Evolutionary conservation across 2,888 invertebrate species (phyloP), one percentile per base, ranked within the genome.

Genomic region (Thymelicus lineola): DNA sequence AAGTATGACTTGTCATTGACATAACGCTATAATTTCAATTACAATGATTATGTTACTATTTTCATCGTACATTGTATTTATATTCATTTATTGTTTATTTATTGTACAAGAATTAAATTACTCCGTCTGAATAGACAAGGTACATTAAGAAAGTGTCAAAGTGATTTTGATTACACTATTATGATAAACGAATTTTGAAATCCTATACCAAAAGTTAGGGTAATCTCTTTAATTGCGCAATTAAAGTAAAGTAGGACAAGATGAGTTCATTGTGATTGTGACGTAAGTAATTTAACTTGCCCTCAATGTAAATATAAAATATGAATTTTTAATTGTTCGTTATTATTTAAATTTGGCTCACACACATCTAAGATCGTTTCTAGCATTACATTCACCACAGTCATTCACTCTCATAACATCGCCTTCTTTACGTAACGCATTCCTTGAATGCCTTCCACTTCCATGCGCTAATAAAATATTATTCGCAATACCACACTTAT

Each of bases 301-400:
- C 57, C 36, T 57, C 62, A 62, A 62, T 61, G 57, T 68, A 36
- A 57, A 62, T 57, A 55, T 61, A 57, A 68, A 68, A 62, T 57
- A 36, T 62, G 57, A 68, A 68, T 68, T 46, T 68, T 53, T 68
- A 68, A 68, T 68, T 68, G 55, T 17, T 36, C 17, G 62, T 68
- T 62, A 67, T 67, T 61, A 68, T 62, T 57, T 57, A 57, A 57
- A 57, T 35, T 62, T 68, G 62, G 45, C 62, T 61, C 68, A 60
- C 68, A 68, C 55, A 17, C 46, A 7, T 62, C 57, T 67, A 42
- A 61, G 35, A 57, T 20, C 42, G 60, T 60, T 62, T 68, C 17
- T 68, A 57, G 36, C 45, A 55, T 67, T 48, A 69, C 62, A 69
- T 69, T 69, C n/a, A n/a, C n/a, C n/a, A n/a, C n/a, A n/a, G n/a